phyloP scores from a whole-genome alignment of 1,140 invertebrate genomes.

The Pinna nobilis region DNA sequence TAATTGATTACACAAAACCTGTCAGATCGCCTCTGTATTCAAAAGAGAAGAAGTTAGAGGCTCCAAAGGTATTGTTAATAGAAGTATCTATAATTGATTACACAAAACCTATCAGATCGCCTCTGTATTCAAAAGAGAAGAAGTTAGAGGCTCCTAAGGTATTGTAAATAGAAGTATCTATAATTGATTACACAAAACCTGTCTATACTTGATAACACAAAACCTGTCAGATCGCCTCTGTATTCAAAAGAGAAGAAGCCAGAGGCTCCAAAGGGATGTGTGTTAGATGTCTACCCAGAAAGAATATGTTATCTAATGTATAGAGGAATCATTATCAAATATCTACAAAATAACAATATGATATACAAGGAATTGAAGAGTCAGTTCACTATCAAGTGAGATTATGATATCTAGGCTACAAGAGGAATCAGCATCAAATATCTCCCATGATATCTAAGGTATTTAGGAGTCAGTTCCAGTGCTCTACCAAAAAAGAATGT shows the following conservation, averaged over 20 bases:
- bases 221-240: conserved; percentile 18
- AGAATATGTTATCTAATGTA: no score
- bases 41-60: conserved; percentile 42
- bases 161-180: background rate
- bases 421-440: no score
- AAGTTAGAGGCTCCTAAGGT: conserved; percentile 22
- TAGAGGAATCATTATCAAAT: no score
- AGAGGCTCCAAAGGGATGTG: conserved; percentile 22
- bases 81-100: conserved; percentile 50
- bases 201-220: background rate
- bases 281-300: no score
- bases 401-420: no score
- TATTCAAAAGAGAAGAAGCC: conserved; percentile 50
- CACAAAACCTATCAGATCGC: conserved; percentile 53
- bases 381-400: no score
- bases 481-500: no score
- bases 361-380: no score
- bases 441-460: no score
- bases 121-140: conserved; percentile 53
- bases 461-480: no score
- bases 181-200: background rate
- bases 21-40: conserved; percentile 54
- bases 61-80: no score
- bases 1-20: conserved; percentile 57
- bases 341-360: no score